Conservation (phyloP, 2,888 invertebrate genomes). For the Drosophila cyrtoloma region DNA sequence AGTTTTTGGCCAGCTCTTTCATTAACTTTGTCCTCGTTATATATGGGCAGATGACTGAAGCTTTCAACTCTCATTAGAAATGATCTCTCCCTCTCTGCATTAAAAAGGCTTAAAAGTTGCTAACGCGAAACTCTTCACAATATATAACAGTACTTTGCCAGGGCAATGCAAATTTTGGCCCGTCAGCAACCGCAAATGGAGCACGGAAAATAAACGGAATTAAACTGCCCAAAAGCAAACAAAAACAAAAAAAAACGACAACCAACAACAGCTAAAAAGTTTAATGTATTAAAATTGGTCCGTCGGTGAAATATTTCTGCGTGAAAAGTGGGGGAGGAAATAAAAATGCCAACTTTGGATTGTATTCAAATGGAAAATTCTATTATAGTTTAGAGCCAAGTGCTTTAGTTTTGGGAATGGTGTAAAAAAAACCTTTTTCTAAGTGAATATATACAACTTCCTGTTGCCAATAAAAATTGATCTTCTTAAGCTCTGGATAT, state of each 20-base stretch:
- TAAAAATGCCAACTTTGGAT: background rate
- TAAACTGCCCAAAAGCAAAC: conserved; percentile 28
- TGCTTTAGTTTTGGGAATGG: conserved; percentile 7
- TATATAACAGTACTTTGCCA: conserved; percentile 35
- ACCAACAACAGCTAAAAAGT: conserved; percentile 5
- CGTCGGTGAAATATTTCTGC: conserved; percentile 1
- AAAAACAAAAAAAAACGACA: background rate
- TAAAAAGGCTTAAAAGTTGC: conserved; percentile 74
- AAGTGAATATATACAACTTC: background rate
- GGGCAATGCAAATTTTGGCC: conserved; percentile 37
- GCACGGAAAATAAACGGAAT: conserved; percentile 31
- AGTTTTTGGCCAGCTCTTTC: conserved; percentile 30
- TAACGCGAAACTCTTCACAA: conserved; percentile 31
- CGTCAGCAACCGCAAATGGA: conserved; percentile 26
- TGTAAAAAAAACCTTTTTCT: background rate
- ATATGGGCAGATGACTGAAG: conserved; percentile 16
- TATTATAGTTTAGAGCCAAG: conserved; percentile 23
- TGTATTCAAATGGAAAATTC: conserved; percentile 15
- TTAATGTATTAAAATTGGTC: conserved; percentile 33
- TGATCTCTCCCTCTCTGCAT: conserved; percentile 42
- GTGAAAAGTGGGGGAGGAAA: background rate
- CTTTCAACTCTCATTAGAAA: conserved; percentile 50
- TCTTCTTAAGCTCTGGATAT: background rate
- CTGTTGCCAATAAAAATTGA: background rate
- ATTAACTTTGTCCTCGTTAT: conserved; percentile 52